Evolutionary conservation across 30 jellyfish, hydroid and myxozoan species (phyloP), one percentile per base, ranked within the genome.

Genomic region (Aurelia sp.): DNA sequence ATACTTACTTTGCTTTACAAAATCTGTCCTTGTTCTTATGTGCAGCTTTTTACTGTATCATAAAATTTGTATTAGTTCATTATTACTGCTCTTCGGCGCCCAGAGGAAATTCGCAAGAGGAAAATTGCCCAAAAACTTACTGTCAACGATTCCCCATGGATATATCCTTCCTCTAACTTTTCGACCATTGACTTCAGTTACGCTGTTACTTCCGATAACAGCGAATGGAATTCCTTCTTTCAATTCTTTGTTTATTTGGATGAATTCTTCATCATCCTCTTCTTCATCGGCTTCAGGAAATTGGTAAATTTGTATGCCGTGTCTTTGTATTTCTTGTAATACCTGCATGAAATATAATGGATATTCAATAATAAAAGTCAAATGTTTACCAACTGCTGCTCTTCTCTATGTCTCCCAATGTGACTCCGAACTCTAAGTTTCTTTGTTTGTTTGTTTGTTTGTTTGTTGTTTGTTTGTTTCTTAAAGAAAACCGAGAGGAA

Each of bases 141-240:
- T 89, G 73, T 90, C 98, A 30, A 96, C 98, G 68, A 91, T 86
- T 18, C 99, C 99, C 99, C 99, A 96, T 1, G 99, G 99, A 62
- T 96, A 96, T 5, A 90, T 82, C 55, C 99, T 66, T 81, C 98
- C 98, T 27, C 98, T 81, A 17, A 86, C 98, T 75, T 81, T 92
- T 57, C 74, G 81, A 35, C 97, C 97, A 67, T 88, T 86, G 31
- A 87, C 96, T 70, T 92, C 97, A 59, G 71, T 84, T 6, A 89
- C 94, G 30, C 60, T 67, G 72, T 89, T 89, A 62, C 99, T 91
- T 0, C 99, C 98, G 35, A 96, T 97, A 15, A 96, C 97, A 73
- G 98, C 97, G 82, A 96, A 91, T 27, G 99, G 99, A 61, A 87
- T 89, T 6, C 89, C 88, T 59, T 85, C 98, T 67, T 87, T 89